Conservation (phyloP, 2,113 vertebrate genomes). For the Panthera uncia region DNA sequence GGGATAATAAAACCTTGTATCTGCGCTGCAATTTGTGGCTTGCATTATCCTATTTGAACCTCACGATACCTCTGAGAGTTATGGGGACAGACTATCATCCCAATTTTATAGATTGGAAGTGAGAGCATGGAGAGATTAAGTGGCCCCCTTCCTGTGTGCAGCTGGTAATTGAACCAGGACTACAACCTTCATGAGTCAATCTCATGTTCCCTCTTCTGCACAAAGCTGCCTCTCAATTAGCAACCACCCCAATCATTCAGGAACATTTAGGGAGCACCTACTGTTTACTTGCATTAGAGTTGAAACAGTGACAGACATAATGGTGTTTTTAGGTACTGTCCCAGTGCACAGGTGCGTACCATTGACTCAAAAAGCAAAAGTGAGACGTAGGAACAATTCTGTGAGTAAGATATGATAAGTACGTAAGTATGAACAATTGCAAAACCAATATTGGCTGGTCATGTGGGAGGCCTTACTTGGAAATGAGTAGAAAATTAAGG, state of each 20-base stretch:
- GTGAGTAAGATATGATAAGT: neutral
- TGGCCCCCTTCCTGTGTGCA: neutral
- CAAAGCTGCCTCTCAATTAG: neutral
- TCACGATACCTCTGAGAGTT: constrained; percentile 27
- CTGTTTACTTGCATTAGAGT: neutral
- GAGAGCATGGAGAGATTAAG: neutral
- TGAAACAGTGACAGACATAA: neutral
- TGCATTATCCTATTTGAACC: constrained; percentile 43
- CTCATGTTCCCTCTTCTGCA: neutral
- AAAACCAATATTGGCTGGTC: neutral
- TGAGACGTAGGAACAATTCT: neutral
- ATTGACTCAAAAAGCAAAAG: neutral
- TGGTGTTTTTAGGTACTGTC: neutral
- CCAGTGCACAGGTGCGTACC: neutral
- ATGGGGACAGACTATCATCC: neutral
- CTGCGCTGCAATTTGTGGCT: constrained; percentile 13
- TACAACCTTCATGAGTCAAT: neutral
- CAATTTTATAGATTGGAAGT: constrained; percentile 3
- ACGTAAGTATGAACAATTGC: neutral
- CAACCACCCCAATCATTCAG: neutral
- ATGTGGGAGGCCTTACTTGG: neutral
- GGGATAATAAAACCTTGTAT: constrained; percentile 51
- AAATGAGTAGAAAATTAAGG: neutral
- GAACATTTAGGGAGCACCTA: neutral
- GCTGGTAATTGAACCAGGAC: neutral